Percentiles rank a stretch among this genome's conserved stretches.
Evolutionary conservation across 2,888 invertebrate genomes (phyloP).

Genomic region (Cephus pulcher): DNA sequence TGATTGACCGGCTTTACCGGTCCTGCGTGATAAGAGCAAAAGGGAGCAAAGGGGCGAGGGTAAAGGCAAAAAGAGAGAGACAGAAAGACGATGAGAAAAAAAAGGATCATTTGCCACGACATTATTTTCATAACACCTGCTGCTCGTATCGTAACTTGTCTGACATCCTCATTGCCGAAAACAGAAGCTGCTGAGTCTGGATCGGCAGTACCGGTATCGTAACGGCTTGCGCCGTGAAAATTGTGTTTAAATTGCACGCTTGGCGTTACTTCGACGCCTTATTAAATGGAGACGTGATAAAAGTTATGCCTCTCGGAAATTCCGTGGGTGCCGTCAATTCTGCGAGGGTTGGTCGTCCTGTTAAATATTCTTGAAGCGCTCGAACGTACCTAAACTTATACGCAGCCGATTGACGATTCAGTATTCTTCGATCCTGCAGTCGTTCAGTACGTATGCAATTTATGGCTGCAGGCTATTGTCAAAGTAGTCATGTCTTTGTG

Average conservation of each 20-base stretch:
- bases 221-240: conserved; percentile 34
- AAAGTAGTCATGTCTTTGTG: neutral
- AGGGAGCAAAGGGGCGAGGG: neutral
- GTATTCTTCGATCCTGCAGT: neutral
- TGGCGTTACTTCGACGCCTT: conserved; percentile 18
- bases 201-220: conserved; percentile 42
- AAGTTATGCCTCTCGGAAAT: conserved; percentile 9
- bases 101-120: neutral
- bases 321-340: neutral
- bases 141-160: conserved; percentile 43
- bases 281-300: conserved; percentile 15
- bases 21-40: conserved; percentile 2
- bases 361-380: neutral
- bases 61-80: conserved; percentile 1
- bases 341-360: neutral
- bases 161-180: conserved; percentile 53
- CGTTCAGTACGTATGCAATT: neutral
- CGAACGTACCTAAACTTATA: neutral
- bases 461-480: neutral
- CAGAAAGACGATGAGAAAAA: conserved; percentile 17
- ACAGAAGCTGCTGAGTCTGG: conserved; percentile 48
- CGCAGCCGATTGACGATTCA: neutral
- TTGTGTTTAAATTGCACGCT: conserved; percentile 15
- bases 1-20: conserved; percentile 5
- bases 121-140: conserved; percentile 37